Percentiles rank a stretch among this genome's conserved stretches.
Evolutionary conservation across 2,797 vertebrate species (phyloP).

Genomic region (Myripristis jacobus): DNA sequence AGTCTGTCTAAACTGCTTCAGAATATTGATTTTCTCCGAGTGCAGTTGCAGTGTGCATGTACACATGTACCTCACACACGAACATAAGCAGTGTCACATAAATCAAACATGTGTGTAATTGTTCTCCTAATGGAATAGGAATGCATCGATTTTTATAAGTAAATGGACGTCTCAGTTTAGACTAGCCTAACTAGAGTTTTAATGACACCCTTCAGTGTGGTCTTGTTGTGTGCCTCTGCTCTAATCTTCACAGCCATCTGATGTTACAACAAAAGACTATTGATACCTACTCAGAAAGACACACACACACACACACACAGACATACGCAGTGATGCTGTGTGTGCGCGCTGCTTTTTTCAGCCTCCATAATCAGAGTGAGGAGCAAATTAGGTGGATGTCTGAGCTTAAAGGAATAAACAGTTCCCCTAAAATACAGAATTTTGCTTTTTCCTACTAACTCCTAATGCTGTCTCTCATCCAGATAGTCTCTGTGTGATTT

Average conservation of each 20-base stretch:
- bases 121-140: constrained; percentile 61
- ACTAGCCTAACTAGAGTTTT: constrained; percentile 53
- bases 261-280: constrained; percentile 21
- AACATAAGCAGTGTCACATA: constrained; percentile 55
- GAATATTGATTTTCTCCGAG: constrained; percentile 42
- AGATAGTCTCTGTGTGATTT: too few species aligned
- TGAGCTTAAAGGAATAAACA: too few species aligned
- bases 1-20: constrained; percentile 19
- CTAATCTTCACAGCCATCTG: constrained; percentile 32
- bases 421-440: too few species aligned
- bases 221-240: constrained; percentile 37
- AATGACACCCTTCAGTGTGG: constrained; percentile 46
- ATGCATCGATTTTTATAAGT: constrained; percentile 67
- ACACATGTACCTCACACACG: constrained; percentile 29
- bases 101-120: constrained; percentile 71
- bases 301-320: background rate
- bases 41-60: constrained; percentile 20
- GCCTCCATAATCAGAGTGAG: background rate
- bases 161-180: constrained; percentile 58
- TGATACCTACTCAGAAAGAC: constrained; percentile 13
- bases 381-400: background rate
- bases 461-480: too few species aligned
- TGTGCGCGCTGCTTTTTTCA: constrained; percentile 14
- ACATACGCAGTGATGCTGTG: background rate
- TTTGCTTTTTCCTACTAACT: too few species aligned